A percentile compares a stretch with the other conserved stretches of the same genome.
Conservation (phyloP, 2,888 invertebrate genomes). For the Xestobium rufovillosum region DNA sequence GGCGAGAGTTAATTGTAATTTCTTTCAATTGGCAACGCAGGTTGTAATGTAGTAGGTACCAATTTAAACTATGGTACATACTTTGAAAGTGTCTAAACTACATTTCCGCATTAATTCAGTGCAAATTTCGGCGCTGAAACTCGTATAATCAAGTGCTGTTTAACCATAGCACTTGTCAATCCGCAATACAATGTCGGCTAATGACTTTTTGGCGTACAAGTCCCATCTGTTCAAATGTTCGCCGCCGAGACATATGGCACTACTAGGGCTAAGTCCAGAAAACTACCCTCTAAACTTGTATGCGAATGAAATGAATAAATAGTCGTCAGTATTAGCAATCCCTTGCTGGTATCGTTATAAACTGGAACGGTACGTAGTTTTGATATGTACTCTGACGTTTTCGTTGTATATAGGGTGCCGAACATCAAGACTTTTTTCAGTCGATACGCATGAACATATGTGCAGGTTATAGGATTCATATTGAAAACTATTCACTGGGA, state of each 20-base stretch:
- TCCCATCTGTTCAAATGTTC: conserved; percentile 45
- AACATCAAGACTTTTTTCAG: conserved; percentile 33
- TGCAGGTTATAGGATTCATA: conserved; percentile 45
- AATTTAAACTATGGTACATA: too few relatives aligned
- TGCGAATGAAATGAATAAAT: conserved; percentile 41
- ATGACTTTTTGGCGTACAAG: conserved; percentile 45
- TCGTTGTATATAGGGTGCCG: neutral
- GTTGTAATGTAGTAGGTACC: too few relatives aligned
- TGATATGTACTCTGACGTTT: conserved; percentile 27
- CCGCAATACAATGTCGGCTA: conserved; percentile 40
- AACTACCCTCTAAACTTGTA: conserved; percentile 15
- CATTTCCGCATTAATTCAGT: neutral
- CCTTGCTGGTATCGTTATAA: conserved; percentile 34
- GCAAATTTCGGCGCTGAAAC: conserved; percentile 4
- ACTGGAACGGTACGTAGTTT: conserved; percentile 31
- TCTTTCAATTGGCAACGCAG: too few relatives aligned
- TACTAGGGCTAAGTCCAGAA: conserved; percentile 26
- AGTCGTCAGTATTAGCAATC: conserved; percentile 40
- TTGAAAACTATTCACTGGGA: conserved; percentile 43
- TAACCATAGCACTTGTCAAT: conserved; percentile 39
- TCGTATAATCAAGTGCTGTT: conserved; percentile 29
- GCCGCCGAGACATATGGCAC: conserved; percentile 43
- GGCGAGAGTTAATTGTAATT: too few relatives aligned
- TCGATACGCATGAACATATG: conserved; percentile 42
- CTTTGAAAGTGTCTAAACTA: too few relatives aligned